These are phyloP conservation scores for Wiebesia pumilae DNA, from an alignment of 1,140 invertebrate genomes.

Conservation along the genomic window DNA sequence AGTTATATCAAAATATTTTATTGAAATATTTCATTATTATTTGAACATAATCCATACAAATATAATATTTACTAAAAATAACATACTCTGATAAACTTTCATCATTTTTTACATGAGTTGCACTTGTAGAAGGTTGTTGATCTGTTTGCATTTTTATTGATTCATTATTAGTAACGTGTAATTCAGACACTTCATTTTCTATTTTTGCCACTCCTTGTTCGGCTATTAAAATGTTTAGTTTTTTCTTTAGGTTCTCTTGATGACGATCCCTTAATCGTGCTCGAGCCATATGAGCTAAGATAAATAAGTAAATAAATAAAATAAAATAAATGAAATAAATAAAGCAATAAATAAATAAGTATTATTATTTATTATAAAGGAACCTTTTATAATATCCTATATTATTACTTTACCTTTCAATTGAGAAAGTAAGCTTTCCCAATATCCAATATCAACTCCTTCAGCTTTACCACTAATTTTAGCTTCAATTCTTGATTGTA, in stretches of 20 bases:
- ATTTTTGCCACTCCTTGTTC: constrained; percentile 83
- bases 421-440: constrained; percentile 95
- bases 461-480: constrained; percentile 91
- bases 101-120: constrained; percentile 60
- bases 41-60: neutral
- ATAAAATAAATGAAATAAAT: too few species aligned
- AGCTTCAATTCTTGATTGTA: constrained; percentile 90
- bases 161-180: constrained; percentile 52
- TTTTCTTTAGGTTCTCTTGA: constrained; percentile 91
- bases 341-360: too few species aligned
- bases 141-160: constrained; percentile 53
- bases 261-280: constrained; percentile 93
- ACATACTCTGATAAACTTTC: constrained; percentile 66
- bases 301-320: too few species aligned
- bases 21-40: neutral
- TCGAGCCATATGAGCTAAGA: constrained; percentile 92
- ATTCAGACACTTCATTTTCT: constrained; percentile 64
- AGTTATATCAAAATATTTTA: neutral
- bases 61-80: neutral
- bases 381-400: neutral
- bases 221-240: constrained; percentile 92
- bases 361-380: constrained; percentile 23
- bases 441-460: constrained; percentile 97
- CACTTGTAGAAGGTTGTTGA: constrained; percentile 57
- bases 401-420: constrained; percentile 81